Evolutionary conservation across 2,888 invertebrate genomes (phyloP).

Genomic region (Acanthopleura granulata): DNA sequence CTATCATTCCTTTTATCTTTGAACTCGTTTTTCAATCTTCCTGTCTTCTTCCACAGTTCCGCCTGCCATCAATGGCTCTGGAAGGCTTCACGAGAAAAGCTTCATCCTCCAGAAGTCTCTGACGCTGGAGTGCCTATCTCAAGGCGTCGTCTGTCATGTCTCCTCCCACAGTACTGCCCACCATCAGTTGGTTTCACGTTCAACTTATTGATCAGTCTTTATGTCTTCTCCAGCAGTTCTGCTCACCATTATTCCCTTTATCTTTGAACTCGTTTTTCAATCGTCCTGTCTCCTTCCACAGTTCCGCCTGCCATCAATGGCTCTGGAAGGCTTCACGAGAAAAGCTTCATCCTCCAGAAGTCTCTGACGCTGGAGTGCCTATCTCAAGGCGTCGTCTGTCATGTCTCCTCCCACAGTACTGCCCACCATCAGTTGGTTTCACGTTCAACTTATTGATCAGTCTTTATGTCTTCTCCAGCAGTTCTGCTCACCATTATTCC

Average conservation of each 20-base stretch:
- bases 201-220: no score
- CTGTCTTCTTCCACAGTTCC: constrained; percentile 49
- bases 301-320: constrained; percentile 61
- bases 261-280: background rate
- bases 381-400: no score
- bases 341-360: constrained; percentile 54
- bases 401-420: no score
- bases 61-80: constrained; percentile 53
- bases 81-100: constrained; percentile 42
- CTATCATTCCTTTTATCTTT: background rate
- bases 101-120: constrained; percentile 55
- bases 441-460: no score
- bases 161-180: no score
- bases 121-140: constrained; percentile 58
- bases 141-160: no score
- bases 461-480: no score
- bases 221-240: constrained; percentile 22
- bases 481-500: background rate
- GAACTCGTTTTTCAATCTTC: background rate
- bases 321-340: constrained; percentile 39
- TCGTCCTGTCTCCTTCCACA: constrained; percentile 31
- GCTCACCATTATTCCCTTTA: background rate
- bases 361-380: constrained; percentile 57
- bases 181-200: no score
- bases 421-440: no score